phyloP scores from a whole-genome alignment of 1,140 invertebrate genomes.

The Drosophila subpulchrella region DNA sequence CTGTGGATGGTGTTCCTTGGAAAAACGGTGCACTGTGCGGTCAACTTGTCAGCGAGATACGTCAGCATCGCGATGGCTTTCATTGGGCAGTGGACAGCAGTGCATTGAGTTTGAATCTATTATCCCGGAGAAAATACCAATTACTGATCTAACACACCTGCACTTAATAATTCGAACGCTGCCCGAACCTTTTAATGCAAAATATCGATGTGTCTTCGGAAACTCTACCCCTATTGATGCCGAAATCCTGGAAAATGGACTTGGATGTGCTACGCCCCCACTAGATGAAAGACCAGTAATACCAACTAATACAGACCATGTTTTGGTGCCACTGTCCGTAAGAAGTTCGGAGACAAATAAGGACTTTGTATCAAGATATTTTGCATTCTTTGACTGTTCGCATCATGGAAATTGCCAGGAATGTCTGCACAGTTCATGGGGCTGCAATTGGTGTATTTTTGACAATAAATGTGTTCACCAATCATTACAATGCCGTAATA shows the following conservation, averaged over 20 bases:
- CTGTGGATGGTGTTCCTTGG: conserved; percentile 98
- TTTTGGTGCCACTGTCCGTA: conserved; percentile 96
- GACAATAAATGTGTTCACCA: conserved; percentile 97
- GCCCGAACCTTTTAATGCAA: conserved; percentile 94
- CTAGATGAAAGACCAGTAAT: conserved; percentile 92
- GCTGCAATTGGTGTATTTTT: conserved; percentile 98
- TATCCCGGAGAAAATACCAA: conserved; percentile 94
- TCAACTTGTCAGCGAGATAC: conserved; percentile 95
- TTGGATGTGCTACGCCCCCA: conserved; percentile 94
- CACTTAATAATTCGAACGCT: conserved; percentile 95
- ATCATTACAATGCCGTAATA: conserved; percentile 91
- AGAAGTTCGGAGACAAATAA: conserved; percentile 94
- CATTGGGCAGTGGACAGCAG: conserved; percentile 95
- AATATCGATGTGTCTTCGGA: conserved; percentile 97
- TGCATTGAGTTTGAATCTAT: conserved; percentile 98
- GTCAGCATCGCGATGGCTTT: conserved; percentile 96
- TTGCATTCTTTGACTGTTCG: conserved; percentile 97
- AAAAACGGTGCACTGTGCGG: conserved; percentile 95
- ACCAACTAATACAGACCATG: conserved; percentile 92
- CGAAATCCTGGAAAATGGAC: conserved; percentile 90
- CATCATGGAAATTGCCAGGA: conserved; percentile 93
- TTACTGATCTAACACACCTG: conserved; percentile 93
- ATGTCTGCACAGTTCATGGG: conserved; percentile 95
- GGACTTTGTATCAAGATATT: conserved; percentile 96
- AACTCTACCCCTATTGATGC: conserved; percentile 94